Evolutionary conservation across 1,140 invertebrate genomes (phyloP), one percentile per base, ranked within the genome.

Genomic region (Cherax destructor): DNA sequence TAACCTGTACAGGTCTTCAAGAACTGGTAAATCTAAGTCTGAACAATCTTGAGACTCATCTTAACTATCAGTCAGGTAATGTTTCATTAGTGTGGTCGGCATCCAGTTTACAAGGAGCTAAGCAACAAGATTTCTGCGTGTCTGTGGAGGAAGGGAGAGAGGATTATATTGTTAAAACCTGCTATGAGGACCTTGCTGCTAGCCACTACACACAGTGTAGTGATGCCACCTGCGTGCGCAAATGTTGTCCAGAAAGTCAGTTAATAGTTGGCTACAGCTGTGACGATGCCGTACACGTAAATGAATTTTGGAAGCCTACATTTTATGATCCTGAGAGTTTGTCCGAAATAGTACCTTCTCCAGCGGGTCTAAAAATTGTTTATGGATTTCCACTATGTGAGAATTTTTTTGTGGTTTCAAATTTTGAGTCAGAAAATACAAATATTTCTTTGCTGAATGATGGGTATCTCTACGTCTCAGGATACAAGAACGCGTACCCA

Each of bases 191-290:
- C 59, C 81, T 18, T 30, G 18, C 11, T 21, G 81, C 81, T 61
- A 69, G 16, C 13, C 56, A 83, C 50, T 4, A 83, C 10, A 47
- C n/a, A 6, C 80, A 50, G 56, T 83, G 80, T 41, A 83, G 56
- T 21, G 30, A 61, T 16, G 61, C 11, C 61, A 69, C 81, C n/a
- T 83, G 81, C 24, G 81, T 83, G 4, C 81, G 81, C 2, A 83
- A 83, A 11, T 83, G 81, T 83, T 83, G 81, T 83, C 81, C 81
- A 21, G 81, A 83, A 47, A n/a, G 18, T 18, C 24, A 83, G 24
- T 18, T 83, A 10, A 83, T 83, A 18, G 9, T 24, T 65, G 81
- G 59, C 1, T 21, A 11, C 10, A 49, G 47, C 10, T 83, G 81
- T 41, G 81, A 4, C 13, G 30, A 59, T 83, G 81, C 5, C 52